phyloP scores from a whole-genome alignment of 2,888 invertebrate species.

The Drosophila meridionalis region DNA sequence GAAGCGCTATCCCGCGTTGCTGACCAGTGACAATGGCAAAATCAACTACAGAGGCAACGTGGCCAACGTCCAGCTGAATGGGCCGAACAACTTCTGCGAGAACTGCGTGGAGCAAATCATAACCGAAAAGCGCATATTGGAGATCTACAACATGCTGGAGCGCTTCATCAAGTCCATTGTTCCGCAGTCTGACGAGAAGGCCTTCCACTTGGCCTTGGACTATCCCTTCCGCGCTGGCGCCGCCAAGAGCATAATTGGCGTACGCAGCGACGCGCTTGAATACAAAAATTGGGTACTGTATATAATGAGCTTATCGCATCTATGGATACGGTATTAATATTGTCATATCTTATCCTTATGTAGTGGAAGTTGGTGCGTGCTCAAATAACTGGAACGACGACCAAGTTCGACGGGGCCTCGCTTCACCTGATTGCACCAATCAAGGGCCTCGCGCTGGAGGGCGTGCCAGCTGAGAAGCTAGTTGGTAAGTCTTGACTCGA shows the following conservation, averaged over 20 bases:
- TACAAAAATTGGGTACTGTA: slow-evolving; percentile 79
- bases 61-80: slow-evolving; percentile 77
- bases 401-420: slow-evolving; percentile 87
- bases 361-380: slow-evolving; percentile 80
- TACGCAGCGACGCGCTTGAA: slow-evolving; percentile 88
- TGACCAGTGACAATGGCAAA: slow-evolving; percentile 86
- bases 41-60: slow-evolving; percentile 86
- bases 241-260: slow-evolving; percentile 89
- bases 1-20: slow-evolving; percentile 86
- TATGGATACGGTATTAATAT: neutral
- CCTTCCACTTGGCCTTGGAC: slow-evolving; percentile 87
- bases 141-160: slow-evolving; percentile 76
- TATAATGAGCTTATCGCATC: neutral
- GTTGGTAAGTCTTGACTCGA: slow-evolving; percentile 76
- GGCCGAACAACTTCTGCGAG: slow-evolving; percentile 76
- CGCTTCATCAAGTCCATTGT: slow-evolving; percentile 60
- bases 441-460: slow-evolving; percentile 86
- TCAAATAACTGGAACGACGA: slow-evolving; percentile 78
- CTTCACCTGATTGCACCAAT: slow-evolving; percentile 88
- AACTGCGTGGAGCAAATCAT: slow-evolving; percentile 68
- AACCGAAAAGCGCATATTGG: slow-evolving; percentile 65
- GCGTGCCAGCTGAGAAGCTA: slow-evolving; percentile 81
- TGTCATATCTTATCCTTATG: neutral
- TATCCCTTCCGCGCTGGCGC: slow-evolving; percentile 92
- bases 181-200: slow-evolving; percentile 86